Percentiles rank a stretch among this genome's conserved stretches.
These are phyloP conservation scores for Mylabris sibirica DNA, from an alignment of 2,888 invertebrate species.

Conservation along the genomic window DNA sequence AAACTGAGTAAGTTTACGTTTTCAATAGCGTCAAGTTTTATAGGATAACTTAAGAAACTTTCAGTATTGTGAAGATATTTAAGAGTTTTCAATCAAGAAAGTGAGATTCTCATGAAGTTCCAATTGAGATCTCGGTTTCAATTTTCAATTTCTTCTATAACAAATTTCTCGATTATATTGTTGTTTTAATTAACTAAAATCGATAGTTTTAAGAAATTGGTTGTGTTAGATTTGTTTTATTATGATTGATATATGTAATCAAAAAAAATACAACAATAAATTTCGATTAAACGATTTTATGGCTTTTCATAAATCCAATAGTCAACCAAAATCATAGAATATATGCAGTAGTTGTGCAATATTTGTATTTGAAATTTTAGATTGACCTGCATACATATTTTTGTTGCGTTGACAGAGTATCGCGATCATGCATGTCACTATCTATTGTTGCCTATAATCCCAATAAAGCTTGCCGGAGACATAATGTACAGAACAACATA, in stretches of 20 bases:
- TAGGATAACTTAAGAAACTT: conserved; percentile 7
- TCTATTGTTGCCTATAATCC: conserved; percentile 37
- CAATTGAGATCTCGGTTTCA: not conserved
- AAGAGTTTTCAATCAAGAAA: conserved; percentile 6
- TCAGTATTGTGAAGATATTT: not conserved
- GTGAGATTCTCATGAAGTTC: not conserved
- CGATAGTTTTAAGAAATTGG: not conserved
- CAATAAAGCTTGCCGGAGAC: conserved; percentile 35
- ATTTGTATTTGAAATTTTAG: conserved; percentile 6
- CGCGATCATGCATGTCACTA: conserved; percentile 30
- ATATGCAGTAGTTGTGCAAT: not conserved
- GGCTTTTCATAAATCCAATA: not conserved
- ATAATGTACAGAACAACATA: conserved; percentile 31
- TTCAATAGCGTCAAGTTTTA: not conserved
- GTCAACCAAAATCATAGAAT: not conserved
- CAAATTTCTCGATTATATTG: not conserved
- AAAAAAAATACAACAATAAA: not conserved
- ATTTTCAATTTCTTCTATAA: not conserved
- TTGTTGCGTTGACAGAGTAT: conserved; percentile 30
- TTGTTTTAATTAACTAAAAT: not conserved
- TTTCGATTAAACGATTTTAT: not conserved
- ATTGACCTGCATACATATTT: conserved; percentile 30
- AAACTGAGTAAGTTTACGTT: not conserved
- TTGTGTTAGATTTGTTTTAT: not conserved
- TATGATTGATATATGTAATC: not conserved